Conservation (phyloP, 2,113 vertebrate genomes). For the Clarias macrocephalus region DNA sequence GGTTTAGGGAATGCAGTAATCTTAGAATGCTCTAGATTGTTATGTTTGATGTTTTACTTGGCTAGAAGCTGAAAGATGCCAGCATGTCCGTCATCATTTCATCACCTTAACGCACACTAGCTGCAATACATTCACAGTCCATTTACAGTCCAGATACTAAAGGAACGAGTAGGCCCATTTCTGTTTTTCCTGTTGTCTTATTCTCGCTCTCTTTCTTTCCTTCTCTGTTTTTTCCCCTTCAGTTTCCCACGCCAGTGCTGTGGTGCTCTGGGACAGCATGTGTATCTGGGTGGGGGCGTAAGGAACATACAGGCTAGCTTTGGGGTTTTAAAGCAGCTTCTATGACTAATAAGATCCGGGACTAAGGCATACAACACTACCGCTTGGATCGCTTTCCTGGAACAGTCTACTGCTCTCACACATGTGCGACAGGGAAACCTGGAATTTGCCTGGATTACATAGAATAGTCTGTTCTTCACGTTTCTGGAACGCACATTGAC, state of each 20-base stretch:
- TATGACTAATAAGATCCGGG: slow-evolving; percentile 54
- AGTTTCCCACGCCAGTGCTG: slow-evolving; percentile 42
- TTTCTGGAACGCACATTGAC: slow-evolving; percentile 19
- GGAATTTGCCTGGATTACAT: slow-evolving; percentile 37
- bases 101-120: background rate
- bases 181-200: background rate
- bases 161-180: background rate
- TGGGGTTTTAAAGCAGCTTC: slow-evolving; percentile 34
- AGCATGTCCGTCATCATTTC: slow-evolving; percentile 3
- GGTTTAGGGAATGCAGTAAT: background rate
- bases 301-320: slow-evolving; percentile 28
- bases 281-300: slow-evolving; percentile 24
- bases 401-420: slow-evolving; percentile 44
- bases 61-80: slow-evolving; percentile 1
- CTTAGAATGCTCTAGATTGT: slow-evolving; percentile 3
- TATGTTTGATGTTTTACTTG: background rate
- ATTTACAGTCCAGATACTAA: slow-evolving; percentile 8
- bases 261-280: slow-evolving; percentile 20
- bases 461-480: background rate
- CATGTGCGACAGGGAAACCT: slow-evolving; percentile 34
- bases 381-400: slow-evolving; percentile 55
- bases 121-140: background rate
- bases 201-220: background rate
- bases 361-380: slow-evolving; percentile 12
- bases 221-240: background rate